Percentiles rank a stretch among this genome's conserved stretches.
Conservation (phyloP, 2,113 vertebrate genomes). For the Tapirus terrestris region DNA sequence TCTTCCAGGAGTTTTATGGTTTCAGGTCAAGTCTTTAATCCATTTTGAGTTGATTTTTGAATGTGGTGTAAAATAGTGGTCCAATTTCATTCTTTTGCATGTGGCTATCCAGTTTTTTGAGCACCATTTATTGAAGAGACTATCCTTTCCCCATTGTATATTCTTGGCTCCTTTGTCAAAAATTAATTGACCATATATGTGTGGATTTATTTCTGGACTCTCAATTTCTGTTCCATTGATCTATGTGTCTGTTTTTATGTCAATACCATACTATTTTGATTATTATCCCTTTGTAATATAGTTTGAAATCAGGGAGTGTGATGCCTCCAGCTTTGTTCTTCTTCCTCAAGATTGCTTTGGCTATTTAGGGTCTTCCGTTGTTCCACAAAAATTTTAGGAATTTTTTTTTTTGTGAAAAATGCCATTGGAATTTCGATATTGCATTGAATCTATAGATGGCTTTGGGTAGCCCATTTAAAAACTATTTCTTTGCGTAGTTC, state of each 20-base stretch:
- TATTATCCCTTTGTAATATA: background rate
- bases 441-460: background rate
- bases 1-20: background rate
- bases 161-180: background rate
- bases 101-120: background rate
- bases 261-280: background rate
- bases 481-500: background rate
- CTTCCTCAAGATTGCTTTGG: background rate
- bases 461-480: background rate
- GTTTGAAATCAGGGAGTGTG: background rate
- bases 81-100: background rate
- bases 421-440: background rate
- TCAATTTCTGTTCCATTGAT: background rate
- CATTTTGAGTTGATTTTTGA: background rate
- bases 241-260: background rate
- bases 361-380: background rate
- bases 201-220: background rate
- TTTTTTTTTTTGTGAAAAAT: background rate
- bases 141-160: background rate
- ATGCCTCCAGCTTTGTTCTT: background rate
- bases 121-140: background rate
- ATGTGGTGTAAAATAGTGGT: background rate
- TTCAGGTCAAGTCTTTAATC: background rate
- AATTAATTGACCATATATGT: background rate
- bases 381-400: background rate